These are phyloP conservation scores for Spatulosminthurus flaviceps DNA, from an alignment of 2,888 invertebrate species.

Conservation along the genomic window DNA sequence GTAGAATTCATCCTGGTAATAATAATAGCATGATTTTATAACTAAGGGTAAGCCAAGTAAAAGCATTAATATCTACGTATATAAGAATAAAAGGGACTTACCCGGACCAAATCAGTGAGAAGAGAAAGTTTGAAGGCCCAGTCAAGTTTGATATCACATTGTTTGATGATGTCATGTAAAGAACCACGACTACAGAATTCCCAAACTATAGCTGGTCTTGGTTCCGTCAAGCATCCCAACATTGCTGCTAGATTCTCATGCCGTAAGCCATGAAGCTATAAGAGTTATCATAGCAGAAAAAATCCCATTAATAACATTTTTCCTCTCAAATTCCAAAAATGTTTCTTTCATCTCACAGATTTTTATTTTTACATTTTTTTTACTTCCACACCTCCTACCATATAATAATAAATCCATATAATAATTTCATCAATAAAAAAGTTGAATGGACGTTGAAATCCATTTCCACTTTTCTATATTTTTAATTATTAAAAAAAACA, in stretches of 20 bases:
- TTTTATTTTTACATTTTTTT: too few species aligned
- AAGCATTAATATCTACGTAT: too few species aligned
- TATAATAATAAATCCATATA: too few species aligned
- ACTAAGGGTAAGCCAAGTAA: too few species aligned
- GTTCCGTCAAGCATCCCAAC: conserved; percentile 84
- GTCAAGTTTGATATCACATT: conserved; percentile 90
- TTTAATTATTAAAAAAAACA: too few species aligned
- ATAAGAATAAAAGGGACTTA: conserved; percentile 69
- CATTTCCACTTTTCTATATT: too few species aligned
- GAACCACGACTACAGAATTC: conserved; percentile 90
- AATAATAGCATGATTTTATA: too few species aligned
- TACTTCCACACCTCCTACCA: too few species aligned
- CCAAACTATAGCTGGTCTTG: conserved; percentile 81
- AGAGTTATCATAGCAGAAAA: background rate
- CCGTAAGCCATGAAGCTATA: conserved; percentile 80
- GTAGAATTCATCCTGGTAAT: too few species aligned
- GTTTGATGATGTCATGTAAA: conserved; percentile 84
- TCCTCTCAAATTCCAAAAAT: background rate
- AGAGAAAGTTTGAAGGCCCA: conserved; percentile 95
- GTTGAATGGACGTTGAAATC: too few species aligned
- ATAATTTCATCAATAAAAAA: too few species aligned
- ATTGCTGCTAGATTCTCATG: conserved; percentile 92
- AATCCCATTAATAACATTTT: background rate
- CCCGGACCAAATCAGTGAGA: conserved; percentile 89
- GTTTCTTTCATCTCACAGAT: background rate